Evolutionary conservation across 2,113 vertebrate genomes (phyloP), one percentile per base, ranked within the genome.

Genomic region (Lepidothrix coronata): DNA sequence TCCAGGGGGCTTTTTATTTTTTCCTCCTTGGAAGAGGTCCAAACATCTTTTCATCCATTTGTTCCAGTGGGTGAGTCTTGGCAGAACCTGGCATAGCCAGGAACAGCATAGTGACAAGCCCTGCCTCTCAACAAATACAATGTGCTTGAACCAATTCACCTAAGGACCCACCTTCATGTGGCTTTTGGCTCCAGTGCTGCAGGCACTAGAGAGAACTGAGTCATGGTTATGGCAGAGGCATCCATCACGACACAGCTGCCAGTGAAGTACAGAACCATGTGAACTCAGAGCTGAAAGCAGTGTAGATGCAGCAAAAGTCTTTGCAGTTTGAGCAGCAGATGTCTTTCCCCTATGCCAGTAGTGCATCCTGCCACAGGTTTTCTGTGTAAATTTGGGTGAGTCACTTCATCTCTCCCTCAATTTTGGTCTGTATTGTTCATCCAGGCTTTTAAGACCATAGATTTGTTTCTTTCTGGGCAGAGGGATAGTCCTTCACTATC

Each of bases 21-120:
- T 33, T 35, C 9, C 18, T 79, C 6, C 6, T 58, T 93, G 81
- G n/a, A 68, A 76, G 62, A 72, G 4, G 20, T 43, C 58, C 67
- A 73, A 61, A 54, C 12, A 28, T 81, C 41, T 65, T 91, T 92
- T 85, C 62, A 43, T 73, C 15, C 5, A 1, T 95, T 94, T 94
- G 37, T 91, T 94, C 78, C 39, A 16, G 46, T 71, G 87, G 28
- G 54, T 85, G 66, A 83, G 33, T 48, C 89, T 89, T 93, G 70
- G 70, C 54, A 95, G 70, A 91, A 79, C 11, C 11, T 85, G 67
- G 31, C 33, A 31, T 24, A 41, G 17, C 35, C 0, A 0, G 39
- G 23, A 9, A 21, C 0, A 0, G 52, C 35, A 3, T 11, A 66
- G 62, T 48, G 79, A 70, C 2, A 5, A 94, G 84, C 41, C 73